Evolutionary conservation across 1,140 invertebrate species (phyloP).

Genomic region (Argopecten irradians): DNA sequence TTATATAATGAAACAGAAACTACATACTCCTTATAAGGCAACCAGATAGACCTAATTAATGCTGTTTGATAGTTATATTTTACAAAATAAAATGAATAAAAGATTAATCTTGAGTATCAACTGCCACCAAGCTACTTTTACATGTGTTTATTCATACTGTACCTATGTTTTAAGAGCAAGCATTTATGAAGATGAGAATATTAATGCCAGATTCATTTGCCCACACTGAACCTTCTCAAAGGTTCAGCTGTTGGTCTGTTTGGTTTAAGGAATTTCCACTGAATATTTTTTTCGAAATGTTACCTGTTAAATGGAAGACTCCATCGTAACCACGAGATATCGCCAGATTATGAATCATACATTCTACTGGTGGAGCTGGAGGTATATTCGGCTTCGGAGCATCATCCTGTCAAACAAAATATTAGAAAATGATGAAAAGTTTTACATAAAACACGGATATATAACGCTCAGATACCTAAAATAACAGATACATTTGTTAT

Average conservation of each 20-base stretch:
- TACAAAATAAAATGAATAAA: too few species aligned
- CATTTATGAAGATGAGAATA: neutral
- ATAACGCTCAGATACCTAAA: neutral
- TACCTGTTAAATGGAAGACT: slow-evolving; percentile 82
- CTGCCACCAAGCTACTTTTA: neutral
- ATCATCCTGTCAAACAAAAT: slow-evolving; percentile 81
- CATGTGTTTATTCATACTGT: neutral
- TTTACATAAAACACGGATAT: neutral
- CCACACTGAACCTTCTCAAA: neutral
- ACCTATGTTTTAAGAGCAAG: neutral
- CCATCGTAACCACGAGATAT: slow-evolving; percentile 84
- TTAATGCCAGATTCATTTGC: neutral
- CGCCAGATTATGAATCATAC: slow-evolving; percentile 83
- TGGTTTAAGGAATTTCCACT: neutral
- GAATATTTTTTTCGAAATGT: neutral
- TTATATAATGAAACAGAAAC: too few species aligned
- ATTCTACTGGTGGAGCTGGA: slow-evolving; percentile 86
- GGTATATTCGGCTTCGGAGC: slow-evolving; percentile 88
- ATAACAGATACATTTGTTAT: neutral
- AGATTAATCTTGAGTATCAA: slow-evolving; percentile 22
- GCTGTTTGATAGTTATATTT: too few species aligned
- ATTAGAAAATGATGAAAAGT: neutral
- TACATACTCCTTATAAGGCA: too few species aligned
- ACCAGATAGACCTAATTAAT: too few species aligned
- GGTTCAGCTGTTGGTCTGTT: neutral